Percentiles rank a stretch among this genome's conserved stretches.
phyloP scores from a whole-genome alignment of 2,888 invertebrate genomes.

The Sinhomidia bicolor region DNA sequence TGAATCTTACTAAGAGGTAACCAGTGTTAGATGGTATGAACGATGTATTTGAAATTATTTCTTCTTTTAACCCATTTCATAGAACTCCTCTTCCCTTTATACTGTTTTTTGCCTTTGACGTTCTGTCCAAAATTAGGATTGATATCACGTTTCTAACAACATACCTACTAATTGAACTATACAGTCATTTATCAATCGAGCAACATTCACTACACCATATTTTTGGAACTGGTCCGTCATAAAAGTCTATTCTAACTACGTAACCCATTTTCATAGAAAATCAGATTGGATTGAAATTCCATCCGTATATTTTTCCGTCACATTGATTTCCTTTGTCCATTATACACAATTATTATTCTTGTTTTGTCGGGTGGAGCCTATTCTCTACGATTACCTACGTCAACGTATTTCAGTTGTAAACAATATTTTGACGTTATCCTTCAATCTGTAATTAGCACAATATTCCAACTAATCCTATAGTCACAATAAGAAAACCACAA shows the following conservation, averaged over 20 bases:
- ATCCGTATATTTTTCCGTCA: neutral
- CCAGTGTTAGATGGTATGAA: too few relatives aligned
- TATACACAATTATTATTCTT: neutral
- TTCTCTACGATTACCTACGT: slow-evolving; percentile 10
- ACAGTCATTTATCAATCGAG: neutral
- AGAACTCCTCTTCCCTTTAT: neutral
- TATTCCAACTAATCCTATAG: neutral
- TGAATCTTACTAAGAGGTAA: neutral
- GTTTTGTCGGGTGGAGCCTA: slow-evolving; percentile 10
- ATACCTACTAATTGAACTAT: neutral
- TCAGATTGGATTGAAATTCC: slow-evolving; percentile 5
- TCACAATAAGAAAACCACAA: neutral
- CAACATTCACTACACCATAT: neutral
- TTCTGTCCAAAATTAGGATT: neutral
- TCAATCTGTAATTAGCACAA: neutral
- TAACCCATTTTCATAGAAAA: neutral
- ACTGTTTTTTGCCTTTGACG: neutral
- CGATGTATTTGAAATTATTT: neutral
- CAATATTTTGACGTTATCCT: neutral
- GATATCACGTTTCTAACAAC: neutral
- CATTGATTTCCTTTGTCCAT: neutral
- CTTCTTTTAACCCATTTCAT: neutral
- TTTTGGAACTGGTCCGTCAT: neutral
- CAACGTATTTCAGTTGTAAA: neutral
- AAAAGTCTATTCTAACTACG: neutral